phyloP scores from a whole-genome alignment of 2,113 vertebrate species.

The Xenotilapia longispinis region DNA sequence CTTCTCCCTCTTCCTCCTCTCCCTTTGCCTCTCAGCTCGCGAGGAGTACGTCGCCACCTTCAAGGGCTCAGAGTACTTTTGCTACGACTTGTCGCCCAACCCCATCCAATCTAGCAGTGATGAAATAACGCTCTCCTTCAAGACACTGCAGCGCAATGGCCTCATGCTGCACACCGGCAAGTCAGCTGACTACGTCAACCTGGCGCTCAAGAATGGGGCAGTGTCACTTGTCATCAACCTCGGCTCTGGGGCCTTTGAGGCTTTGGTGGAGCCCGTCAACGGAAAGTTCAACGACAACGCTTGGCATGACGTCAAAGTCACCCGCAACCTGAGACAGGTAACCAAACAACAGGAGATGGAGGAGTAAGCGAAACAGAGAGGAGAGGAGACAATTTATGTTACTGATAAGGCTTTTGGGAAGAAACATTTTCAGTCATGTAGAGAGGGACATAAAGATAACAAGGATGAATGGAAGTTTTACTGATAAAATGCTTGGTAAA shows the following conservation, averaged over 20 bases:
- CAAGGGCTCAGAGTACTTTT: constrained; percentile 99
- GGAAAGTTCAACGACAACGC: constrained; percentile 99
- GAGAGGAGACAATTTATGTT: not conserved
- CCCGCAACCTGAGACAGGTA: constrained; percentile 99
- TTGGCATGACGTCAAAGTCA: constrained; percentile 99
- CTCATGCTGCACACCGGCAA: constrained; percentile 99
- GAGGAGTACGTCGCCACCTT: constrained; percentile 98
- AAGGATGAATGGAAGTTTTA: not conserved
- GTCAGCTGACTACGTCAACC: constrained; percentile 99
- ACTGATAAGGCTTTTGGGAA: not conserved
- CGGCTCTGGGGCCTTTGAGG: constrained; percentile 99
- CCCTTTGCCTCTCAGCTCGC: constrained; percentile 76
- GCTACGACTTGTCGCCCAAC: constrained; percentile 97
- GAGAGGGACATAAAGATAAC: not conserved
- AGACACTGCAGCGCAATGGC: constrained; percentile 98
- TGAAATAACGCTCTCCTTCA: constrained; percentile 98
- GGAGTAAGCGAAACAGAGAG: constrained; percentile 5
- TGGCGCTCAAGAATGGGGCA: constrained; percentile 98
- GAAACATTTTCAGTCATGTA: not conserved
- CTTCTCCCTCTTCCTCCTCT: not conserved
- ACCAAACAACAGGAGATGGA: constrained; percentile 85
- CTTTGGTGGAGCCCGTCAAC: constrained; percentile 99
- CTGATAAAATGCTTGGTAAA: not conserved
- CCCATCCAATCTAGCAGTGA: constrained; percentile 99
- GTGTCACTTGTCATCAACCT: constrained; percentile 99